Base-by-base conservation (phyloP, 2,113 vertebrate genomes). In the Chinchilla lanigera region DNA sequence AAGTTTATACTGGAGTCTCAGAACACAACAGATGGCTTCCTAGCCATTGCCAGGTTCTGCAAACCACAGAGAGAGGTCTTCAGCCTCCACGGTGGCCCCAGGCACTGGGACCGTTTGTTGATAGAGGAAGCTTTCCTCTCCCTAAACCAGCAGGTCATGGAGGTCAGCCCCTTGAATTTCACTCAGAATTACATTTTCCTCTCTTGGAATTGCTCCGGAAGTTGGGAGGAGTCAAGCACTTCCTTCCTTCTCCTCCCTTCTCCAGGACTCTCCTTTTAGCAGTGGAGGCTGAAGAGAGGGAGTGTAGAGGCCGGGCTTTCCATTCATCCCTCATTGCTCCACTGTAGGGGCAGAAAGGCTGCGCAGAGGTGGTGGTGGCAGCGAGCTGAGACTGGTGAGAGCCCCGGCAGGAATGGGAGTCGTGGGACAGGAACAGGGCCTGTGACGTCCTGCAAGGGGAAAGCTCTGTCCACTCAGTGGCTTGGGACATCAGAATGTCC, bases 1-100 rank as follows among this genome's bases (percentile, higher is more conserved):
- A 94, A 92, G 80, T 95, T 97, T 94, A 95, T 73, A 52, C 67
- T 86, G 56, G 60, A 63, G 20, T 85, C 75, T 95, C 84, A 94
- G 89, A 90, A 89, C 47, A 95, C 86, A 94, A 86, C 93, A 86
- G 78, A 92, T 89, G 93, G 84, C 84, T 82, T 86, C 38, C 67
- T 20, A 65, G 90, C 60, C 60, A 14, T n/a, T 95, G 94, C 89
- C 78, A 95, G 90, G 12, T 56, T 88, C 87, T 75, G 35, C 54
- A 54, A 60, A 81, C 77, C 56, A 24, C 13, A n/a, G 65, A 71
- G 47, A 41, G 78, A 63, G n/a, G 41, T 4, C 44, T 61, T 41
- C 26, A 50, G 77, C 41, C 50, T 80, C 60, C 10, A 16, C 13
- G 12, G 0, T 3, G 28, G n/a, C 35, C 52, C 86, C n/a, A 9